phyloP scores from a whole-genome alignment of 2,797 vertebrate species.

The Oryzias sinensis region DNA sequence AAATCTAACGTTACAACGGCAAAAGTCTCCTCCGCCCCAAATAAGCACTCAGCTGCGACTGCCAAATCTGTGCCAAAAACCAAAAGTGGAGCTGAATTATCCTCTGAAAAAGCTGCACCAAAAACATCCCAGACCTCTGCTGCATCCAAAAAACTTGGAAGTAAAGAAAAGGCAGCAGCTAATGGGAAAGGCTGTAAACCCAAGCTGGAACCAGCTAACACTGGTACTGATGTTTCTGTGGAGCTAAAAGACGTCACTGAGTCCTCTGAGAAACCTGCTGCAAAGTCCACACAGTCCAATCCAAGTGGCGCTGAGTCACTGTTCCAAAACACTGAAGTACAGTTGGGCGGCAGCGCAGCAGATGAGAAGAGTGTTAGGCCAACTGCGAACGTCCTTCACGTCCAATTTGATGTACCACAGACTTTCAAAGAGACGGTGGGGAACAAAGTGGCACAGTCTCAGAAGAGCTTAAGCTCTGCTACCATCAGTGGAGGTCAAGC shows the following conservation, averaged over 20 bases:
- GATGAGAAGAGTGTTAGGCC: constrained; percentile 13
- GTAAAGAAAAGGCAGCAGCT: constrained; percentile 57
- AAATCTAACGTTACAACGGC: constrained; percentile 78
- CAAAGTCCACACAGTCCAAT: constrained; percentile 4
- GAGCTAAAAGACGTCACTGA: constrained; percentile 16
- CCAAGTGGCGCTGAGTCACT: constrained; percentile 20
- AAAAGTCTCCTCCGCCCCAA: constrained; percentile 60
- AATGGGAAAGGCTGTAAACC: constrained; percentile 55
- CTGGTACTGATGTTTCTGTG: constrained; percentile 5
- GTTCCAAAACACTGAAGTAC: constrained; percentile 19
- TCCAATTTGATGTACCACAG: constrained; percentile 16
- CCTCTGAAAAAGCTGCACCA: constrained; percentile 71
- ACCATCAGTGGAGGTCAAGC: constrained; percentile 21
- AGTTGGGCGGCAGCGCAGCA: constrained; percentile 18
- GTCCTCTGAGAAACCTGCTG: constrained; percentile 18
- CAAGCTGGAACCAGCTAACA: constrained; percentile 20
- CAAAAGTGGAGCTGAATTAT: constrained; percentile 70
- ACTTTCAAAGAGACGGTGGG: constrained; percentile 25
- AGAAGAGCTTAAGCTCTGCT: constrained; percentile 16
- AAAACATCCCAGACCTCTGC: constrained; percentile 72
- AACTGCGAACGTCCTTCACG: constrained; percentile 17
- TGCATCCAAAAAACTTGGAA: constrained; percentile 70
- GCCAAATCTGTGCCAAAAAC: constrained; percentile 81
- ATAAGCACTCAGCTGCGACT: constrained; percentile 66
- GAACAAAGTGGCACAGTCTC: constrained; percentile 25